These are phyloP conservation scores for Dromaius novaehollandiae DNA, from an alignment of 2,113 vertebrate genomes.

Conservation along the genomic window DNA sequence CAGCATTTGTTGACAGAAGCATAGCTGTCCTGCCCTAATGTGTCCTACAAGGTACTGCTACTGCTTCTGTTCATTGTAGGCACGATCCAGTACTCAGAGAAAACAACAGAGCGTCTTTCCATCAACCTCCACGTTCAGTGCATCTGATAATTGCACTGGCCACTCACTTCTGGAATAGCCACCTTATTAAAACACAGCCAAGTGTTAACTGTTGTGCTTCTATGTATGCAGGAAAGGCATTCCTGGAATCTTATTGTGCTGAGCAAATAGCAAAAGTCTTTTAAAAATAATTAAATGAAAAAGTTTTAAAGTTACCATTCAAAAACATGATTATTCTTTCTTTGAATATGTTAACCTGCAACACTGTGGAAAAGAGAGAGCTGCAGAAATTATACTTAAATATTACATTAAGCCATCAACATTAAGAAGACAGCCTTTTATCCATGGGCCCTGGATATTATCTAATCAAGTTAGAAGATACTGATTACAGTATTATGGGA, in stretches of 20 bases:
- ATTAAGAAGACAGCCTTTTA: not conserved
- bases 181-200: not conserved
- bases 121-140: not conserved
- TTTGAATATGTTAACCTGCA: conserved; percentile 71
- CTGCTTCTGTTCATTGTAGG: not conserved
- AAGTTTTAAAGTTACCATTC: conserved; percentile 44
- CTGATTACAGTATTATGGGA: not conserved
- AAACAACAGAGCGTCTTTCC: not conserved
- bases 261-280: not conserved
- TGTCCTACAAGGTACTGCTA: not conserved
- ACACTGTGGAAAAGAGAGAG: conserved; percentile 69
- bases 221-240: not conserved
- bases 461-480: not conserved
- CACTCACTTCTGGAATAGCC: conserved; percentile 40
- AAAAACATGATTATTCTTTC: conserved; percentile 45
- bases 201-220: not conserved
- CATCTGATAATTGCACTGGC: not conserved
- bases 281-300: not conserved
- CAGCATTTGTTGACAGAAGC: not conserved
- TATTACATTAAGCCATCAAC: not conserved
- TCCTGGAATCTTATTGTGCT: not conserved
- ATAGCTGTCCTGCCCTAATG: not conserved
- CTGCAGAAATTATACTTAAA: conserved; percentile 58
- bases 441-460: not conserved
- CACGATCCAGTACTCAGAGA: too few species aligned